Percentiles rank a stretch among this genome's conserved stretches.
These are phyloP conservation scores for Panagrolaimus sp. DNA, from an alignment of 1,140 invertebrate genomes.

Conservation along the genomic window DNA sequence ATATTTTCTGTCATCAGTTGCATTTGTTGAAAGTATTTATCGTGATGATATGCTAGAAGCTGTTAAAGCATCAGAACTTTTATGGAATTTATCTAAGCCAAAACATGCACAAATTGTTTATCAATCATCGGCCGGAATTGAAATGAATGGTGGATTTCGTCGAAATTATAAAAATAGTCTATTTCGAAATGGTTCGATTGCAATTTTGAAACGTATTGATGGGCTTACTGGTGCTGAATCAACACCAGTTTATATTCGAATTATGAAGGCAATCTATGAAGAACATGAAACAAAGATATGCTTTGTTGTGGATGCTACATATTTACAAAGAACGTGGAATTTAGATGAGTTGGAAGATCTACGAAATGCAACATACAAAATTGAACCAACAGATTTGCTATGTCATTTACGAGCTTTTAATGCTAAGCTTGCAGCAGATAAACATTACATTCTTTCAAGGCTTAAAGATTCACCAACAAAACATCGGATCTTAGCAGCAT, in stretches of 20 bases:
- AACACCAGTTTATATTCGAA: not conserved
- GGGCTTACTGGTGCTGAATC: not conserved
- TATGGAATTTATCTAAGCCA: not conserved
- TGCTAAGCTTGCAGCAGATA: not conserved
- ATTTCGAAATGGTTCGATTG: not conserved
- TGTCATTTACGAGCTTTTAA: constrained; percentile 2
- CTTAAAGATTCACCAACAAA: not conserved
- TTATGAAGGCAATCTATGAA: not conserved
- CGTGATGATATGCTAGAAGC: too few species aligned
- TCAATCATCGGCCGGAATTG: not conserved
- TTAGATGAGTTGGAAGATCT: not conserved
- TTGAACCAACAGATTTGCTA: not conserved
- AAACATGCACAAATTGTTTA: not conserved
- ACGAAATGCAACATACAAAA: not conserved
- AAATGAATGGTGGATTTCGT: not conserved
- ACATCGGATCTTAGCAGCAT: not conserved
- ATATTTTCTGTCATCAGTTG: not conserved
- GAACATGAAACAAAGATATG: not conserved
- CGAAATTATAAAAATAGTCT: not conserved
- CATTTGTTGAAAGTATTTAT: too few species aligned
- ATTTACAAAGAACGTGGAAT: not conserved
- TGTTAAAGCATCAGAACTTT: not conserved
- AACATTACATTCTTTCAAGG: not conserved
- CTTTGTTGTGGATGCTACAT: not conserved
- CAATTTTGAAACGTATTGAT: not conserved